phyloP scores from a whole-genome alignment of 2,113 vertebrate genomes.

The human (Homo sapiens) region DNA sequence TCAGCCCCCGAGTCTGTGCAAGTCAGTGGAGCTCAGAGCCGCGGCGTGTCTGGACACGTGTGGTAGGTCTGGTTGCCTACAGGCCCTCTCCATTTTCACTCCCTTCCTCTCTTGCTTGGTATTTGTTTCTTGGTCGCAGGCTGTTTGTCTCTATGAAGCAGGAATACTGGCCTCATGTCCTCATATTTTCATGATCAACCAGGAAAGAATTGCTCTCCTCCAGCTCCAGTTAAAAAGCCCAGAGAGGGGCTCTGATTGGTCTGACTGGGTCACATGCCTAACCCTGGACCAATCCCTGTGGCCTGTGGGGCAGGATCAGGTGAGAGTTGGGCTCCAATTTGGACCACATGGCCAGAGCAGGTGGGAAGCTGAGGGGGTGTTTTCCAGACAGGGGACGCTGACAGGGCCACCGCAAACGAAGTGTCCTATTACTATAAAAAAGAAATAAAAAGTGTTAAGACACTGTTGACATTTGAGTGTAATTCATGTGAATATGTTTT shows the following conservation, averaged over 20 bases:
- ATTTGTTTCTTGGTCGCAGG: background rate
- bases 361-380: accelerated
- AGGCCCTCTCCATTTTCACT: background rate
- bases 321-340: background rate
- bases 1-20: accelerated
- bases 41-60: too few relatives aligned
- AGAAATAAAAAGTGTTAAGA: background rate
- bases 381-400: background rate
- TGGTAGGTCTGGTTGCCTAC: background rate
- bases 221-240: background rate
- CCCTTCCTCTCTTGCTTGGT: too few relatives aligned
- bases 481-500: background rate
- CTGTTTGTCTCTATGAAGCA: background rate
- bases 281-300: background rate
- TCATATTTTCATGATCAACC: accelerated
- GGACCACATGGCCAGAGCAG: accelerated
- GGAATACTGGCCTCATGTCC: accelerated
- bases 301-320: background rate
- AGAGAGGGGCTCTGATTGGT: slow-evolving; percentile 10
- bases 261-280: background rate
- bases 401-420: background rate
- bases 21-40: background rate
- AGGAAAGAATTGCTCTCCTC: too few relatives aligned
- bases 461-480: background rate
- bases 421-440: background rate